Evolutionary conservation across 2,113 vertebrate species (phyloP).

Genomic region (Oreotrochilus melanogaster): DNA sequence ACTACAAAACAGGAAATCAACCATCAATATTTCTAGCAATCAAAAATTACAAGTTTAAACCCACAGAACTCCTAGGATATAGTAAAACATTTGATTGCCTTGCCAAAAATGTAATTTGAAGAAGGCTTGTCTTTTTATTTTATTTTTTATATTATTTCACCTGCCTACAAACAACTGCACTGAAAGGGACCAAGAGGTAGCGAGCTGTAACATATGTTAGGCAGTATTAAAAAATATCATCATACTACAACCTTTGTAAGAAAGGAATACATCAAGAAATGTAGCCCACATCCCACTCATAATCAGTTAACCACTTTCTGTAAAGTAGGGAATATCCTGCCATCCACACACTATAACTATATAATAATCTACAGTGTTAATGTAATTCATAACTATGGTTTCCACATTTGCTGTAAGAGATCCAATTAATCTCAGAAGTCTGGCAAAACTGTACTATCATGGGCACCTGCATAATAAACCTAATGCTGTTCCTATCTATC

Average conservation of each 20-base stretch:
- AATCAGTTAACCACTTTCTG: neutral
- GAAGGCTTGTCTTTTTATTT: neutral
- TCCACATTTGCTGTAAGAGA: neutral
- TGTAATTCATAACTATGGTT: neutral
- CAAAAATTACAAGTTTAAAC: neutral
- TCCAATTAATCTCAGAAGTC: neutral
- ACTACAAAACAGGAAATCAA: neutral
- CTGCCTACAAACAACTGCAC: neutral
- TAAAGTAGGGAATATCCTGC: neutral
- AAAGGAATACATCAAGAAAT: neutral
- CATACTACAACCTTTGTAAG: neutral
- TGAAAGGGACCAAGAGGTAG: neutral
- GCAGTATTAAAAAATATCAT: neutral
- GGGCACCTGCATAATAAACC: neutral
- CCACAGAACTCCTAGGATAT: neutral
- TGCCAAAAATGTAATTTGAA: neutral
- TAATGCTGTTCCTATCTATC: neutral
- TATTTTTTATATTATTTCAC: neutral
- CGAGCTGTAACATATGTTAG: rapidly evolving
- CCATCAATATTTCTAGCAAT: neutral
- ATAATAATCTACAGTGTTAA: neutral
- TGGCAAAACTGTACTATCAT: neutral
- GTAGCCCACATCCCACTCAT: neutral
- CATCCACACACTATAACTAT: neutral
- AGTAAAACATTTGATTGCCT: neutral